Evolutionary conservation across 2,113 vertebrate genomes (phyloP), one percentile per base, ranked within the genome.

Genomic region (Cololabis saira): DNA sequence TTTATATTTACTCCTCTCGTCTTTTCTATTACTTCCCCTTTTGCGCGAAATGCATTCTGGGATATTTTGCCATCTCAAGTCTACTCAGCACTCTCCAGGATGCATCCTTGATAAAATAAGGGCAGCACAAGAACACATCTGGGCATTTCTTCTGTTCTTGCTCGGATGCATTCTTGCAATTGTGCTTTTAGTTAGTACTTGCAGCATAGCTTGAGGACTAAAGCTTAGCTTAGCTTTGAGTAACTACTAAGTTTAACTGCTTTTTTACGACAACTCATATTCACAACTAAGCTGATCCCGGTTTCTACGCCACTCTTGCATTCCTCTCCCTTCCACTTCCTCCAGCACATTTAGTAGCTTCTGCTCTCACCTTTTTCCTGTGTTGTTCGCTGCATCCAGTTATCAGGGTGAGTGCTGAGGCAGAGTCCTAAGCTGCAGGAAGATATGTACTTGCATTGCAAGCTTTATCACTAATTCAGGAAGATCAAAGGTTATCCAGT

Each of bases 401-500:
- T 61, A 60, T 55, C 56, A 48, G 50, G 11, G 57, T n/a, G 49
- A 80, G 69, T 64, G 70, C 49, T 12, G 71, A 81, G 76, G 53
- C 62, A 70, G 24, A 70, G 63, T 62, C 66, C 61, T 76, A 65
- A 1, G 3, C 44, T 58, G 50, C 53, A 72, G 64, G 74, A 54
- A 74, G 54, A 60, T 59, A 52, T 42, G 30, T 5, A 11, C 48
- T 61, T 19, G 1, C 75, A 73, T 57, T 22, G 48, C 3, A 7
- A 76, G 59, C 61, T 63, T 45, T 67, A 68, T 85, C 67, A 73
- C 76, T 72, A 71, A 84, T 83, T 85, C 71, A 82, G 56, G 16
- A 21, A 71, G 80, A 71, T 73, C 69, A 74, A 67, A 85, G 74
- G 67, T 85, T 72, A 80, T 55, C 66, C 68, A 82, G 76, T 74